These are phyloP conservation scores for Eptesicus fuscus DNA, from an alignment of 2,113 vertebrate genomes.

Conservation along the genomic window DNA sequence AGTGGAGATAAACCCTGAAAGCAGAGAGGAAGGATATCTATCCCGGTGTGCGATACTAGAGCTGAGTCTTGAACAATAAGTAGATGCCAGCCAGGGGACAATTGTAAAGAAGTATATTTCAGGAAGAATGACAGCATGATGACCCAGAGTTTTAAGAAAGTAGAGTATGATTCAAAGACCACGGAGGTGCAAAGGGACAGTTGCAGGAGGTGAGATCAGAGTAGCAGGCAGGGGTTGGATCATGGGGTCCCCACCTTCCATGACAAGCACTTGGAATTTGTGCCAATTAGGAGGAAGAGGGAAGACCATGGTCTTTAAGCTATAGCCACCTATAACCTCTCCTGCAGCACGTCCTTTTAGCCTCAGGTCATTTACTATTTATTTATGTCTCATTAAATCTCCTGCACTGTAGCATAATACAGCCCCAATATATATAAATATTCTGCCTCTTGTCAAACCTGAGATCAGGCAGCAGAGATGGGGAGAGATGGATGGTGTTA, in stretches of 20 bases:
- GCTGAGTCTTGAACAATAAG: not conserved
- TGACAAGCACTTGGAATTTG: not conserved
- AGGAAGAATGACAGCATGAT: not conserved
- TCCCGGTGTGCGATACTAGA: not conserved
- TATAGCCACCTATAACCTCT: not conserved
- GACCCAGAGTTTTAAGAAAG: not conserved
- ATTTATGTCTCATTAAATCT: slow-evolving; percentile 1
- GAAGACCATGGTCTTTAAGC: not conserved
- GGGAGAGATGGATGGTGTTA: not conserved
- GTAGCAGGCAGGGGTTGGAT: rapidly evolving
- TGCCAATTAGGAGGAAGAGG: not conserved
- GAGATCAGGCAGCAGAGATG: slow-evolving; percentile 18
- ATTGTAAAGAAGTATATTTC: not conserved
- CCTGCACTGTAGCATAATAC: not conserved
- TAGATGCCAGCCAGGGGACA: not conserved
- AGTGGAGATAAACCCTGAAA: not conserved
- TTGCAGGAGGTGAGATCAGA: not conserved
- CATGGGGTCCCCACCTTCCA: not conserved
- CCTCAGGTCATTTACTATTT: slow-evolving; percentile 17
- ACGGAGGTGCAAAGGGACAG: not conserved
- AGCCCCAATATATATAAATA: not conserved
- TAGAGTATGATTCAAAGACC: not conserved
- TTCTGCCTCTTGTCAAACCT: slow-evolving; percentile 39
- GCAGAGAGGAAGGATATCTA: not conserved
- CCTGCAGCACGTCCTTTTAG: not conserved